Conservation (phyloP, 2,888 invertebrate species). For the Glyphotaelius pellucidus region DNA sequence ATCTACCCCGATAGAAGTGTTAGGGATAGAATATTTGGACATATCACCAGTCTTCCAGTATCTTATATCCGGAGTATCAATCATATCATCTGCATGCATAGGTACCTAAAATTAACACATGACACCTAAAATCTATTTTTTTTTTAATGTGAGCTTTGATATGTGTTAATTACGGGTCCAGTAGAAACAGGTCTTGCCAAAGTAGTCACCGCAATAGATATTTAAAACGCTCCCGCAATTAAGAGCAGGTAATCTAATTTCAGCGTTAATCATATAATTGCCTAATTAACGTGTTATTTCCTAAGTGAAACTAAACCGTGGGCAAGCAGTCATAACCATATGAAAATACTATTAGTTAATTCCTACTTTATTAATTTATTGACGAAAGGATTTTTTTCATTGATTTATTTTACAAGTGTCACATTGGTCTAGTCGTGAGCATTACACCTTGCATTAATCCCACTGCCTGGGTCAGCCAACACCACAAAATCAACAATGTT, state of each 20-base stretch:
- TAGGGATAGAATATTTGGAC: no score
- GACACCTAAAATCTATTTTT: not conserved
- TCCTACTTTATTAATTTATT: not conserved
- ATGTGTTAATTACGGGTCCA: not conserved
- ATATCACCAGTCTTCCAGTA: no score
- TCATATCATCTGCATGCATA: not conserved
- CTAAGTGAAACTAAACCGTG: not conserved
- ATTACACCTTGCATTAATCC: no score
- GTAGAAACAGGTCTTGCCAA: not conserved
- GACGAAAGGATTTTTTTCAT: not conserved
- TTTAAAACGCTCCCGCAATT: not conserved
- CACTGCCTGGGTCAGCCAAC: no score
- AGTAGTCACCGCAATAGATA: not conserved
- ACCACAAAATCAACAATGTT: no score
- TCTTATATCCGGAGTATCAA: not conserved
- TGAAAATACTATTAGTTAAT: not conserved
- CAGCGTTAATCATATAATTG: slow-evolving; percentile 2
- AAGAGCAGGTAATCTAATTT: not conserved
- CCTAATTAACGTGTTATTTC: not conserved
- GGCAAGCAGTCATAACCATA: not conserved
- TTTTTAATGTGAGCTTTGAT: not conserved
- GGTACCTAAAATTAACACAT: not conserved
- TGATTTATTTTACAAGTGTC: not conserved
- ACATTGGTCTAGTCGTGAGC: not conserved
- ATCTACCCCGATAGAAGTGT: no score